Conservation (phyloP, 53 echinoderm and acorn worm genomes). For the Actinopyga echinites region DNA sequence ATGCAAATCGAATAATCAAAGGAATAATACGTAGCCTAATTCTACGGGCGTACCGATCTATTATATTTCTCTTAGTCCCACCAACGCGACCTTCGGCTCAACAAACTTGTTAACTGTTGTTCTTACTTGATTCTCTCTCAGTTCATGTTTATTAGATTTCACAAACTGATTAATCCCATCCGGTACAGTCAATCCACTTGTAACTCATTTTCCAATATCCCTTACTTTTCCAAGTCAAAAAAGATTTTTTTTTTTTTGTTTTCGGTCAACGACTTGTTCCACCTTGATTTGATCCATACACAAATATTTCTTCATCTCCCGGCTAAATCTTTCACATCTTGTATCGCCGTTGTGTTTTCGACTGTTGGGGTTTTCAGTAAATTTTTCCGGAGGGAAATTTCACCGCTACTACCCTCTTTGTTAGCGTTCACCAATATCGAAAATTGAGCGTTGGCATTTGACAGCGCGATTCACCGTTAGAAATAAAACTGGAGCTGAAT, state of each 20-base stretch:
- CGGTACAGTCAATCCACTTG: constrained; percentile 18
- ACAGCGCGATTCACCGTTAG: constrained; percentile 11
- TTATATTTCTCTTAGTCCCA: too few relatives aligned
- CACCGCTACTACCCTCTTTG: constrained; percentile 8
- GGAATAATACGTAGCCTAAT: too few relatives aligned
- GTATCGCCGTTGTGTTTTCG: constrained; percentile 12
- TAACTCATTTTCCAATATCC: constrained; percentile 4
- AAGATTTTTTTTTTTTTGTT: background rate
- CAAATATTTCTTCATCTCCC: constrained; percentile 37
- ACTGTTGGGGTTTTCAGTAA: background rate
- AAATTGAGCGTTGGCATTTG: constrained; percentile 36
- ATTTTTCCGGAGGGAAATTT: constrained; percentile 9
- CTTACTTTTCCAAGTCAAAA: background rate
- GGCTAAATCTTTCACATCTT: constrained; percentile 33
- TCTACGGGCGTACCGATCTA: too few relatives aligned
- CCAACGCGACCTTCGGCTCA: too few relatives aligned
- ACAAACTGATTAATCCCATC: background rate
- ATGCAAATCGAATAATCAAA: too few relatives aligned
- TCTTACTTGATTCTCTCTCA: background rate
- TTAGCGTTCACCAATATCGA: constrained; percentile 32
- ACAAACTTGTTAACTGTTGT: too few relatives aligned
- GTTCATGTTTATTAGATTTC: constrained; percentile 23
- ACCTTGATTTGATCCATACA: background rate
- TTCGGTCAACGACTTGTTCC: background rate
- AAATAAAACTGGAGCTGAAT: background rate